phyloP scores from a whole-genome alignment of 2,113 vertebrate genomes.

The Perca fluviatilis region DNA sequence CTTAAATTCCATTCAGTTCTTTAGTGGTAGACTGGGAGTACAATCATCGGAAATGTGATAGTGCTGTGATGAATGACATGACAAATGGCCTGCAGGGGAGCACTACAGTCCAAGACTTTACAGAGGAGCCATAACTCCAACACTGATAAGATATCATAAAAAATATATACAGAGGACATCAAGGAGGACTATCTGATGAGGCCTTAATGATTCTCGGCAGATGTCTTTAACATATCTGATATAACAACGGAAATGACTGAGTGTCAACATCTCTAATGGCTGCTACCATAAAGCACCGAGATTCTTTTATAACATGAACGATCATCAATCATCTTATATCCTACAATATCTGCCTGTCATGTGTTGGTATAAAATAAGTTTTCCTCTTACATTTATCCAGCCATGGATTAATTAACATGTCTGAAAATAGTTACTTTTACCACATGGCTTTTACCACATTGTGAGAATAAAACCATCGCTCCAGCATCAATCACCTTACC shows the following conservation, averaged over 20 bases:
- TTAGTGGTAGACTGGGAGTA: conserved; percentile 26
- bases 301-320: not conserved
- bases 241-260: conserved; percentile 2
- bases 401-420: not conserved
- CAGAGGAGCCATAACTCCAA: conserved; percentile 40
- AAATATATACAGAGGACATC: conserved; percentile 22
- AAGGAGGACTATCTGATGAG: not conserved
- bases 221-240: conserved; percentile 3
- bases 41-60: conserved; percentile 56
- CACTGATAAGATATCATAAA: conserved; percentile 40
- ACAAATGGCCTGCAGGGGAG: conserved; percentile 50
- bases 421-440: not conserved
- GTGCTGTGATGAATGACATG: conserved; percentile 62
- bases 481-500: not conserved
- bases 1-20: conserved; percentile 19
- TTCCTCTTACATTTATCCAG: not conserved
- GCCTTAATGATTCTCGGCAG: conserved; percentile 47
- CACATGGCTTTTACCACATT: not conserved
- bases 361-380: not conserved
- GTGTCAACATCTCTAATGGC: conserved; percentile 18
- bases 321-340: conserved; percentile 20
- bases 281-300: not conserved
- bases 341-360: not conserved
- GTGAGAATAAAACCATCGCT: not conserved
- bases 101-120: conserved; percentile 31